These are phyloP conservation scores for Drosophila tani DNA, from an alignment of 1,140 invertebrate species.

Conservation along the genomic window DNA sequence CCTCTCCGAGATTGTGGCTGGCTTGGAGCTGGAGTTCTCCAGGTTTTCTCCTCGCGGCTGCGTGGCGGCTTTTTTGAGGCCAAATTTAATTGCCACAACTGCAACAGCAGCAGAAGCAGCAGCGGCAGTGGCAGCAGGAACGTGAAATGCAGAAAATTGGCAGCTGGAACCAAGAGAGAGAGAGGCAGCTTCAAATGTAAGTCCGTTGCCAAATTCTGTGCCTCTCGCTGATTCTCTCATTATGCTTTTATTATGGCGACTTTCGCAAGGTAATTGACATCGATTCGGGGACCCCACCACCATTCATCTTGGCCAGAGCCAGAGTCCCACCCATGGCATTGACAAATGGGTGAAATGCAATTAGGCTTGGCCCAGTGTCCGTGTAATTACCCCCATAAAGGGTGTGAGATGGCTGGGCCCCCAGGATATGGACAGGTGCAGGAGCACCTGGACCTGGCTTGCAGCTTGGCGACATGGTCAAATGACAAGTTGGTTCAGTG, in stretches of 20 bases:
- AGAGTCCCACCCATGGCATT: conserved; percentile 10
- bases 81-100: conserved; percentile 80
- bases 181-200: conserved; percentile 51
- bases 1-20: conserved; percentile 14
- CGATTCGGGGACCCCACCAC: conserved; percentile 39
- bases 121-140: conserved; percentile 26
- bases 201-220: conserved; percentile 61
- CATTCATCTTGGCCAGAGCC: conserved; percentile 8
- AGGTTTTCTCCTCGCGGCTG: conserved; percentile 44
- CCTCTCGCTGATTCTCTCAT: conserved; percentile 40
- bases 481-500: conserved; percentile 77
- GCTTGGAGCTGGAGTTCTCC: conserved; percentile 2
- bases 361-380: conserved; percentile 30
- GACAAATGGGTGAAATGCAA: conserved; percentile 64
- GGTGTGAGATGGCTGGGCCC: not conserved
- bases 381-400: conserved; percentile 40
- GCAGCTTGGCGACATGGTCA: conserved; percentile 67
- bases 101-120: conserved; percentile 35
- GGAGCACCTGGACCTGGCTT: not conserved
- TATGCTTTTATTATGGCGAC: conserved; percentile 67
- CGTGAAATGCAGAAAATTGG: conserved; percentile 68
- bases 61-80: conserved; percentile 66
- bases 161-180: conserved; percentile 30
- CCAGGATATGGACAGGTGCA: not conserved
- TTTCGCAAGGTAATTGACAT: conserved; percentile 77